phyloP scores from a whole-genome alignment of 2,113 vertebrate genomes.

The Anhinga rufa region DNA sequence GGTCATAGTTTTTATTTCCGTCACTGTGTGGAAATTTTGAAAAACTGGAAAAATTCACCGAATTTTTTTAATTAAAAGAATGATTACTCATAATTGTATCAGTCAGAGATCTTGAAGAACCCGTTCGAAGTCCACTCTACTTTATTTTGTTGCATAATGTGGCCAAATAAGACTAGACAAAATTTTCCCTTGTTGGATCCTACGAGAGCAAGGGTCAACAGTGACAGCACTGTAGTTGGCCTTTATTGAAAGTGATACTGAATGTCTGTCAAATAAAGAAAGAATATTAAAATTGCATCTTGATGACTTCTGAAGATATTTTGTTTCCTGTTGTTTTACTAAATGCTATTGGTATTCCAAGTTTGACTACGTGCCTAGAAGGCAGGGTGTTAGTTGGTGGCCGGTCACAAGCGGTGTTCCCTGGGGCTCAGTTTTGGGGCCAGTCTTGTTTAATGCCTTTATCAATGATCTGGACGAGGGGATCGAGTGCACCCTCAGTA shows the following conservation, averaged over 20 bases:
- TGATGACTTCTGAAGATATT: neutral
- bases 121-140: accelerated
- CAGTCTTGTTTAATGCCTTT: no score
- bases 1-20: neutral
- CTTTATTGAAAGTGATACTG: neutral
- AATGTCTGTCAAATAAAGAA: neutral
- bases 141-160: neutral
- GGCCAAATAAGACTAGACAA: neutral
- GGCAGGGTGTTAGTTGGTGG: neutral
- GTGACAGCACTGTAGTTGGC: neutral
- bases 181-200: neutral
- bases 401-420: no score
- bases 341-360: neutral
- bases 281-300: neutral
- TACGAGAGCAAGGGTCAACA: accelerated
- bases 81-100: neutral
- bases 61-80: neutral
- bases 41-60: no score
- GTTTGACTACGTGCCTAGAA: accelerated
- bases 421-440: no score
- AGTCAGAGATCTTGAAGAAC: neutral
- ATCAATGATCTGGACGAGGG: no score
- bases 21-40: no score
- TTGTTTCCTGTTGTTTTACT: neutral
- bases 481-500: no score